Evolutionary conservation across 2,113 vertebrate genomes (phyloP).

Genomic region (Carlito syrichta): DNA sequence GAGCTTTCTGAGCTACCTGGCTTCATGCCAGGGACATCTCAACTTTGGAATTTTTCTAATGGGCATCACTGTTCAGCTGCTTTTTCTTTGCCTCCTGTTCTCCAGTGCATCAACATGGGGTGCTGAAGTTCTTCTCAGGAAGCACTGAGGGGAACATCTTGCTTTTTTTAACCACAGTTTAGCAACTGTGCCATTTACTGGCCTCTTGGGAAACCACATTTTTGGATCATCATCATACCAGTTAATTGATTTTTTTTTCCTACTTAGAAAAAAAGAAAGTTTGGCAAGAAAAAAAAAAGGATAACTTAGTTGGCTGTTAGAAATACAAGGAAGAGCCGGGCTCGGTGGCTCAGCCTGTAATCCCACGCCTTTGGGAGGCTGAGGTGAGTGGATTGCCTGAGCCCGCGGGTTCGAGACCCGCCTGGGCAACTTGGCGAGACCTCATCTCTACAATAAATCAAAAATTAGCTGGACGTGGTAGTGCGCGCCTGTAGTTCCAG

Average conservation of each 20-base stretch:
- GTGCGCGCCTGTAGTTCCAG: neutral
- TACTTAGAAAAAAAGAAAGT: neutral
- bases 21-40: conserved; percentile 9
- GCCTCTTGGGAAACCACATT: conserved; percentile 45
- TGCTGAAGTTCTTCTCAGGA: conserved; percentile 23
- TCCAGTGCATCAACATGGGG: neutral
- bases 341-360: neutral
- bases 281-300: neutral
- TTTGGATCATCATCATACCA: conserved; percentile 31
- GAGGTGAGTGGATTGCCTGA: neutral
- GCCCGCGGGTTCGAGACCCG: neutral
- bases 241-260: conserved; percentile 31
- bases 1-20: neutral
- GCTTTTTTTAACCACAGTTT: conserved; percentile 36
- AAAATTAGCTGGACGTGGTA: neutral
- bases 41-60: neutral
- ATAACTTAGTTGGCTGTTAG: neutral
- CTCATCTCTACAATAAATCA: neutral
- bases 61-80: conserved; percentile 30
- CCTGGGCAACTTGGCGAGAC: neutral
- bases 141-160: conserved; percentile 43
- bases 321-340: neutral
- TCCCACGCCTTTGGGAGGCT: neutral
- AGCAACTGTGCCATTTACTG: conserved; percentile 56
- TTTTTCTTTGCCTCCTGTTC: neutral